These are phyloP conservation scores for Panzeria rudis DNA, from an alignment of 2,888 invertebrate species.

Conservation along the genomic window DNA sequence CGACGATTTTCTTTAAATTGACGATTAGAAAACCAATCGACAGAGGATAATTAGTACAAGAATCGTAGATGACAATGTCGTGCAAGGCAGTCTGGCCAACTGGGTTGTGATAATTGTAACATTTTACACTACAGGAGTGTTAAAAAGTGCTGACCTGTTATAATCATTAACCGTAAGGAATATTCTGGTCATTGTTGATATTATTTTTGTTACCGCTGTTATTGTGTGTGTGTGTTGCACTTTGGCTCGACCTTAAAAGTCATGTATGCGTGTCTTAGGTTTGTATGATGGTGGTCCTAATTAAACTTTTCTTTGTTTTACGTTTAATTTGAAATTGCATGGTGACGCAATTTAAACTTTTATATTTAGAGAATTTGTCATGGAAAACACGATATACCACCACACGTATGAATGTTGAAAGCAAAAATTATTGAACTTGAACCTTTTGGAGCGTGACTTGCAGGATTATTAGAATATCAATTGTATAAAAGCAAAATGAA, in stretches of 20 bases:
- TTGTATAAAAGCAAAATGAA: conserved; percentile 41
- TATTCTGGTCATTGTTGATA: conserved; percentile 20
- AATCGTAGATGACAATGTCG: no score
- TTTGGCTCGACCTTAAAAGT: conserved; percentile 51
- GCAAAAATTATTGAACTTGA: conserved; percentile 71
- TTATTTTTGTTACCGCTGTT: conserved; percentile 2
- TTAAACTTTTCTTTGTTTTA: conserved; percentile 59
- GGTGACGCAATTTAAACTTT: conserved; percentile 64
- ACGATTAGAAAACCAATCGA: no score
- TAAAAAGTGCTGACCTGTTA: conserved; percentile 72
- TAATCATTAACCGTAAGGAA: conserved; percentile 66
- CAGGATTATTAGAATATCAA: conserved; percentile 67
- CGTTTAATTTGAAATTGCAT: conserved; percentile 47
- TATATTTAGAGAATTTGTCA: conserved; percentile 28
- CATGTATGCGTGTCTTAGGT: conserved; percentile 57
- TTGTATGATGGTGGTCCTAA: conserved; percentile 65
- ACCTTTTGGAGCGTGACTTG: conserved; percentile 72
- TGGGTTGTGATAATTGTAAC: conserved; percentile 35
- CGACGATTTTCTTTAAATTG: no score
- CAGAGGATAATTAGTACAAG: no score
- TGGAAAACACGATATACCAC: conserved; percentile 6
- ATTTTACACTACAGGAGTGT: conserved; percentile 61
- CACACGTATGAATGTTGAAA: conserved; percentile 15
- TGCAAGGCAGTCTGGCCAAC: no score
- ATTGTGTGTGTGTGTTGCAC: conserved; percentile 38